Base-by-base conservation (phyloP, 2,113 vertebrate genomes). In the Corydoras maculifer region DNA sequence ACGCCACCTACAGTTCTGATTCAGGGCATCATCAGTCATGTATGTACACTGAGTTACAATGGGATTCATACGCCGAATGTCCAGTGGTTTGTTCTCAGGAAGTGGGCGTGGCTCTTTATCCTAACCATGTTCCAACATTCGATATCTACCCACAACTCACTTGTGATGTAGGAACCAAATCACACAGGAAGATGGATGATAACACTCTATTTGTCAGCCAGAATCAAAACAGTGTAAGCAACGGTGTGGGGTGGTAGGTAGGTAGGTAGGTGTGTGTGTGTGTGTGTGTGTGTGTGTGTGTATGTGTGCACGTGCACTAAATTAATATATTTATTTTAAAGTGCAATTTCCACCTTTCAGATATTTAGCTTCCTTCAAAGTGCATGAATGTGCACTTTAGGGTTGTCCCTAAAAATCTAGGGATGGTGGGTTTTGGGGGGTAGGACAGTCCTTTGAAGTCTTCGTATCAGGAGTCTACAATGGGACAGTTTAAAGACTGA, bases 141-240 rank as follows among this genome's bases (percentile, higher is more conserved):
- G 66, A 77, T 55, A 48, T 75, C 58, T 73, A 80, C 65, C 70
- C 65, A 53, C 73, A 75, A 62, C 72, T 72, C 73, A 75, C 59
- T 54, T 78, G 77, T 55, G 77, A 75, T 18, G 50, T 65, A 48
- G 73, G 61, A 4, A 30, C 65, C 13, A 65, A 69, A 59, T 62
- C 65, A 7, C 69, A 72, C 14, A 73, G 65, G 65, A 48, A 32
- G n/a, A 25, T 72, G 73, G 15, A 61, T 65, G 73, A 75, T 65
- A 62, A 69, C 35, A 18, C 55, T 6, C 55, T 69, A 53, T 75
- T 72, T 35, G 59, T 35, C 4, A 62, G 58, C 55, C 76, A 68
- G 25, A 43, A 57, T 11, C 68, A 76, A 60, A 58, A 66, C 2
- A 60, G 65, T 54, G 51, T 29, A 29, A 70, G 59, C 29, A 63